A percentile compares a stretch with the other conserved stretches of the same genome.
phyloP scores from a whole-genome alignment of 2,888 invertebrate species.

The Ditylenchus weischeri region DNA sequence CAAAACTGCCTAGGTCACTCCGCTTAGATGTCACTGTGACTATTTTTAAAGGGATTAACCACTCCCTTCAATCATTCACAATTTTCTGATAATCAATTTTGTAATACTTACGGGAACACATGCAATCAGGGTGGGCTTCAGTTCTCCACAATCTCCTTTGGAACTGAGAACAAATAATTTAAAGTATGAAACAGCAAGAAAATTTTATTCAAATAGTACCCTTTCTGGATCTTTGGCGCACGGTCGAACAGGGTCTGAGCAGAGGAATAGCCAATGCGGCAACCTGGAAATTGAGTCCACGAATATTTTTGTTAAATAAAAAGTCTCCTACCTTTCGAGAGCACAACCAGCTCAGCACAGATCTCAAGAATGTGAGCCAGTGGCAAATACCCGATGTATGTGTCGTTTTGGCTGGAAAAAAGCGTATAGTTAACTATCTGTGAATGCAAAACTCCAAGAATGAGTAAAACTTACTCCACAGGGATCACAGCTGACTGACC shows the following conservation, averaged over 20 bases:
- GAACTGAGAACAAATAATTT: conserved; percentile 60
- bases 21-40: no score
- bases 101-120: conserved; percentile 76
- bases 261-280: conserved; percentile 91
- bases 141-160: conserved; percentile 84
- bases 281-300: conserved; percentile 58
- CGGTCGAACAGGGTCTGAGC: conserved; percentile 73
- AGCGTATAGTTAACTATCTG: not conserved
- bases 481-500: conserved; percentile 60
- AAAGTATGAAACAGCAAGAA: no score
- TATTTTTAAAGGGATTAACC: no score
- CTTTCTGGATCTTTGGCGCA: conserved; percentile 88
- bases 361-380: conserved; percentile 94
- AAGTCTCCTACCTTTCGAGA: conserved; percentile 31
- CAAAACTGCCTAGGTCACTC: no score
- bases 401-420: conserved; percentile 64
- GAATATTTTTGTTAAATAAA: no score
- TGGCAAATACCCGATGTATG: conserved; percentile 90
- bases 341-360: conserved; percentile 69
- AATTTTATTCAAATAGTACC: conserved; percentile 58
- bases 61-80: no score
- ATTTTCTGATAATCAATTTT: not conserved
- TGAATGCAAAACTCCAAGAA: not conserved
- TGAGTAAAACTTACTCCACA: conserved; percentile 51
- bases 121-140: conserved; percentile 89